Percentiles rank a stretch among this genome's conserved stretches.
These are phyloP conservation scores for Scaptomyza graminum DNA, from an alignment of 1,140 invertebrate genomes.

Conservation along the genomic window DNA sequence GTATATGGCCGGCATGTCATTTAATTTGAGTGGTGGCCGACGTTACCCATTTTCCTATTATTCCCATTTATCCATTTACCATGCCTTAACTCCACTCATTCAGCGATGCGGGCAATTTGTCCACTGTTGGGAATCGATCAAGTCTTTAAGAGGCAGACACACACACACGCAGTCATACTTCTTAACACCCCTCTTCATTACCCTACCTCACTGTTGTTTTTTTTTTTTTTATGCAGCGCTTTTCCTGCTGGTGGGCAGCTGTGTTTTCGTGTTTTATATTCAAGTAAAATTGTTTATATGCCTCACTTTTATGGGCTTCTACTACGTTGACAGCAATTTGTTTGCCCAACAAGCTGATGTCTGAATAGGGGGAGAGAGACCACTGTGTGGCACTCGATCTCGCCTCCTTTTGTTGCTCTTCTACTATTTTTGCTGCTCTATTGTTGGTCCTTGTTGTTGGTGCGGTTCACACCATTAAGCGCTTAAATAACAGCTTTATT, in stretches of 20 bases:
- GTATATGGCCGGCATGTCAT: slow-evolving; percentile 72
- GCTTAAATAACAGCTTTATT: not conserved
- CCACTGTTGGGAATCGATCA: slow-evolving; percentile 68
- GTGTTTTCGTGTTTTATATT: slow-evolving; percentile 62
- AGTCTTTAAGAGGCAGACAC: slow-evolving; percentile 38
- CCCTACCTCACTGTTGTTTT: too few relatives aligned
- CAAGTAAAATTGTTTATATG: slow-evolving; percentile 75
- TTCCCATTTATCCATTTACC: not conserved
- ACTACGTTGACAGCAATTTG: slow-evolving; percentile 69
- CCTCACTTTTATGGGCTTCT: slow-evolving; percentile 67
- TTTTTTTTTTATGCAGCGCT: too few relatives aligned
- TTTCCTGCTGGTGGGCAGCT: slow-evolving; percentile 23
- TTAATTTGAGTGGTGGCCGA: slow-evolving; percentile 72
- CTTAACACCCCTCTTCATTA: too few relatives aligned
- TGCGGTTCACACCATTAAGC: slow-evolving; percentile 1
- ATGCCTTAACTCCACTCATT: not conserved
- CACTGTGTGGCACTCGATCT: slow-evolving; percentile 2
- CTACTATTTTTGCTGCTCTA: not conserved
- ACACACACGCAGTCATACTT: too few relatives aligned
- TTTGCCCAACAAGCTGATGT: slow-evolving; percentile 11
- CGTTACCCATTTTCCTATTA: not conserved
- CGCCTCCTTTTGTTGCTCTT: slow-evolving; percentile 6
- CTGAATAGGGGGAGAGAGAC: too few relatives aligned
- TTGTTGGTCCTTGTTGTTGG: not conserved
- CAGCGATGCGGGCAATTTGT: slow-evolving; percentile 66